Percentiles rank a stretch among this genome's conserved stretches.
Evolutionary conservation across 2,113 vertebrate genomes (phyloP).

Genomic region (Gymnorhina tibicen): DNA sequence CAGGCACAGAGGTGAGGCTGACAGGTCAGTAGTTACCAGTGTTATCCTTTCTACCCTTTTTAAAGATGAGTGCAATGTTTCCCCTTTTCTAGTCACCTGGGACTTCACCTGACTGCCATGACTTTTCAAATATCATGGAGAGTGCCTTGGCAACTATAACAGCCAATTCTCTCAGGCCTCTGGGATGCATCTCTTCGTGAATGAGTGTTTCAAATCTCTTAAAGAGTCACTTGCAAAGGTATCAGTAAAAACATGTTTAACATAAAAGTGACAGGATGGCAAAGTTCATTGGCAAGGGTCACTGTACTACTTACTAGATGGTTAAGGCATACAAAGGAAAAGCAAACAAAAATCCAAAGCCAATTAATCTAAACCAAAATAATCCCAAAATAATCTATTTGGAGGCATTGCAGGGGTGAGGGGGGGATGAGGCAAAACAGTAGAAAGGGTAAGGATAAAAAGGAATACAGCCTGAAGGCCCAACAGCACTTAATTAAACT

Average conservation of each 20-base stretch:
- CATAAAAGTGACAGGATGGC: not conserved
- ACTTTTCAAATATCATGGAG: not conserved
- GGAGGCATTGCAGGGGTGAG: not conserved
- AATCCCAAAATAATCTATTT: not conserved
- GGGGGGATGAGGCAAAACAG: not conserved
- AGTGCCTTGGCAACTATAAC: not conserved
- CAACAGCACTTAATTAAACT: not conserved
- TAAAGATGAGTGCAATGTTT: not conserved
- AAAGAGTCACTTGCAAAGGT: not conserved
- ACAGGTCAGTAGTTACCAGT: not conserved
- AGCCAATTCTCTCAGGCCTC: not conserved
- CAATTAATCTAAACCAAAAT: not conserved
- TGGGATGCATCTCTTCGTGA: not conserved
- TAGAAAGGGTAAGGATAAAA: not conserved
- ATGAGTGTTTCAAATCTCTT: not conserved
- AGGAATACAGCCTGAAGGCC: not conserved
- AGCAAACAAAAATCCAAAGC: not conserved
- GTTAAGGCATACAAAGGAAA: not conserved
- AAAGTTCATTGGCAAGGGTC: not conserved
- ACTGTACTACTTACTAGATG: not conserved
- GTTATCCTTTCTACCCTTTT: not conserved
- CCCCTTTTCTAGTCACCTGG: not conserved
- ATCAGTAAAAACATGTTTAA: not conserved
- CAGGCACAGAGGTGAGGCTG: not conserved
- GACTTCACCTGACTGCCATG: not conserved